Evolutionary conservation across 2,113 vertebrate genomes (phyloP).

Genomic region (Rhynchomys soricoides): DNA sequence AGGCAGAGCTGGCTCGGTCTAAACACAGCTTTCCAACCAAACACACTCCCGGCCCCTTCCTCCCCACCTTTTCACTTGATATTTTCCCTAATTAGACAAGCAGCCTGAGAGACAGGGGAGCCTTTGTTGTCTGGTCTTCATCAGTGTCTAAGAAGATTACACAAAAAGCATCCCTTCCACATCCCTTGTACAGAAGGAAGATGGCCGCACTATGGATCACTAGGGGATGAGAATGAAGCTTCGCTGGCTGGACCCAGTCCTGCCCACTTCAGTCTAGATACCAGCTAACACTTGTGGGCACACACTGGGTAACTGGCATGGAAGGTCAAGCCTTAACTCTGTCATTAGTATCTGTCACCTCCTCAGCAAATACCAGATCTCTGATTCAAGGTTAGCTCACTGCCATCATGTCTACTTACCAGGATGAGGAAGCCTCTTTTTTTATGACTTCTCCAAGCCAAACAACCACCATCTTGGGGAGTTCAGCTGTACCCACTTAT

Average conservation of each 20-base stretch:
- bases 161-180: neutral
- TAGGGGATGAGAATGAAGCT: neutral
- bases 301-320: no score
- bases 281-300: neutral
- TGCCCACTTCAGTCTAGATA: neutral
- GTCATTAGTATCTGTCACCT: no score
- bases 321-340: neutral
- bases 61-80: conserved; percentile 28
- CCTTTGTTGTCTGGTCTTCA: conserved; percentile 58
- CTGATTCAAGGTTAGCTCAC: neutral
- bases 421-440: neutral
- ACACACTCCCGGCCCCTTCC: neutral
- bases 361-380: neutral
- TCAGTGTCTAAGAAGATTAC: conserved; percentile 8
- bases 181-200: neutral
- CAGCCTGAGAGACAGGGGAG: conserved; percentile 50
- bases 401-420: neutral
- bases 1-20: conserved; percentile 61
- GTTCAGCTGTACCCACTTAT: neutral
- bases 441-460: neutral
- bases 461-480: neutral
- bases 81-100: conserved; percentile 76
- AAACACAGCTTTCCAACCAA: conserved; percentile 67
- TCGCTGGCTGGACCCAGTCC: neutral
- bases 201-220: rapidly evolving